These are phyloP conservation scores for Cepaea hortensis DNA, from an alignment of 2,888 invertebrate species.

Conservation along the genomic window DNA sequence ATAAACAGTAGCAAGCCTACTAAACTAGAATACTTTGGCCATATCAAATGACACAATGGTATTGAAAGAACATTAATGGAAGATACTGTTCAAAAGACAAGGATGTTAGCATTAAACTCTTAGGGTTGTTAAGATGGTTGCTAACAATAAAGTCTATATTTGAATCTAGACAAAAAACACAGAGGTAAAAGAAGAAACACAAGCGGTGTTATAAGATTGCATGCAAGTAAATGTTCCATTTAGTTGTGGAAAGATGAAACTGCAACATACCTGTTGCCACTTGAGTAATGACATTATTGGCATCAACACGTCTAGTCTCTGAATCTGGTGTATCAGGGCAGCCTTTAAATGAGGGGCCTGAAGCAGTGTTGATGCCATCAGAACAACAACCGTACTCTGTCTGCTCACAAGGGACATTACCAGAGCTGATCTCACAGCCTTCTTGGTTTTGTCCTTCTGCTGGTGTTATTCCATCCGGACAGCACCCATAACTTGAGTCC, in stretches of 20 bases:
- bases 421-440: slow-evolving; percentile 80
- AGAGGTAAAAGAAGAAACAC: no score
- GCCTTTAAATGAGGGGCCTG: slow-evolving; percentile 79
- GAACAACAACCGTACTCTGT: slow-evolving; percentile 70
- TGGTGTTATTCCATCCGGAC: slow-evolving; percentile 87
- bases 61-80: no score
- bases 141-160: no score
- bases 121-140: no score
- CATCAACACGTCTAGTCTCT: neutral
- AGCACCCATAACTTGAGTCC: slow-evolving; percentile 84
- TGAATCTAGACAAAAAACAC: no score
- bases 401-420: slow-evolving; percentile 77
- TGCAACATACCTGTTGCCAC: neutral
- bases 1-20: no score
- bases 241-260: neutral
- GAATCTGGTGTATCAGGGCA: slow-evolving; percentile 29
- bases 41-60: no score
- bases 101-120: no score
- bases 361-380: slow-evolving; percentile 78
- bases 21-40: no score
- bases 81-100: no score
- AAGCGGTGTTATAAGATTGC: no score
- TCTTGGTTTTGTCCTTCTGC: slow-evolving; percentile 87
- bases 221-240: neutral
- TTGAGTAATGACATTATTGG: neutral